Conservation (phyloP, 2,797 vertebrate genomes). For the Crenuchus spilurus region DNA sequence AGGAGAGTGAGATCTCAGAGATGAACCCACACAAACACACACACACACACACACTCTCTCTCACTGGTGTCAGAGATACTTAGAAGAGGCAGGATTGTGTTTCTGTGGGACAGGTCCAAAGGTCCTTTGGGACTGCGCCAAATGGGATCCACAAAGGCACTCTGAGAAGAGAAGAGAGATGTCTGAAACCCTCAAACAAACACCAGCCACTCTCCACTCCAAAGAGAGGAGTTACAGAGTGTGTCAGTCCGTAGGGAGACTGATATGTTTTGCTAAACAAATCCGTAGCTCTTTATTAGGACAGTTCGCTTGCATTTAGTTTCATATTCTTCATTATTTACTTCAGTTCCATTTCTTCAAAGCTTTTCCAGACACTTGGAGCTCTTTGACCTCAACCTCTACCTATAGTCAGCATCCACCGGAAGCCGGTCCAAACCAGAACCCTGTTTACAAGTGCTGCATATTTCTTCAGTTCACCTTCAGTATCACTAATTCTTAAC, state of each 20-base stretch:
- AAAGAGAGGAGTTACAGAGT: background rate
- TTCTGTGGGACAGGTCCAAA: slow-evolving; percentile 35
- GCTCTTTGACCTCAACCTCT: no score
- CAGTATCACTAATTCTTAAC: no score
- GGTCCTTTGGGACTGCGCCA: slow-evolving; percentile 39
- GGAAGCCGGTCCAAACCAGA: no score
- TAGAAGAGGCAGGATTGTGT: slow-evolving; percentile 41
- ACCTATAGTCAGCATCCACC: no score
- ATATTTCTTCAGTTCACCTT: no score
- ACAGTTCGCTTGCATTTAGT: no score
- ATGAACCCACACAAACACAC: slow-evolving; percentile 3
- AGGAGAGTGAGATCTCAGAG: slow-evolving; percentile 25
- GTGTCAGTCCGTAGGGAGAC: background rate
- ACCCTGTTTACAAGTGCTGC: no score
- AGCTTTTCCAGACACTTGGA: no score
- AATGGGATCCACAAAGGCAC: slow-evolving; percentile 36
- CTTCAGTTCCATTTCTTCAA: no score
- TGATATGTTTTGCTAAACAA: slow-evolving; percentile 7
- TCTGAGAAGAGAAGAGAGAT: background rate
- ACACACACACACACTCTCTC: background rate
- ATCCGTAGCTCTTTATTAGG: no score
- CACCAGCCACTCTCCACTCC: slow-evolving; percentile 6
- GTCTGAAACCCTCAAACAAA: background rate
- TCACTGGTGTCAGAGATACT: slow-evolving; percentile 39
- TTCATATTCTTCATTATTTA: no score